phyloP scores from a whole-genome alignment of 2,113 vertebrate genomes.

The Semicossyphus pulcher region DNA sequence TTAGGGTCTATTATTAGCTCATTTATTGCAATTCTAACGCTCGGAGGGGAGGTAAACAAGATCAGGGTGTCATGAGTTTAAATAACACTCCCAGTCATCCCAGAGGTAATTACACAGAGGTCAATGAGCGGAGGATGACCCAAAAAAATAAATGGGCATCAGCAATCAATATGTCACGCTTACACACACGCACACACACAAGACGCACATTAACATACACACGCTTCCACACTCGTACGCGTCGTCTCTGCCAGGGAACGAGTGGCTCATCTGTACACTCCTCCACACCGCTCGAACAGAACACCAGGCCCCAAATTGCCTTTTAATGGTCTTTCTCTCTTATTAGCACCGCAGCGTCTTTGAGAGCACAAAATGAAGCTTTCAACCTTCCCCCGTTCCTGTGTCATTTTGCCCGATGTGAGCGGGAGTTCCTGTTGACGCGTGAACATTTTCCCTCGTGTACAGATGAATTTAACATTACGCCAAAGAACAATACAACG shows the following conservation, averaged over 20 bases:
- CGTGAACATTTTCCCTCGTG: not conserved
- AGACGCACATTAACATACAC: constrained; percentile 4
- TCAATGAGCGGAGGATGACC: constrained; percentile 68
- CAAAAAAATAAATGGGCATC: constrained; percentile 64
- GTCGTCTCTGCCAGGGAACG: constrained; percentile 37
- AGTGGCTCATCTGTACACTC: constrained; percentile 63
- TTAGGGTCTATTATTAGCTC: constrained; percentile 57
- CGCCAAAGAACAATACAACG: not conserved
- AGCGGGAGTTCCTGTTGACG: constrained; percentile 36
- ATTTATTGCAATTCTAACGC: constrained; percentile 48
- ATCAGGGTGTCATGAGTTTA: constrained; percentile 64
- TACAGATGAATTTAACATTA: not conserved
- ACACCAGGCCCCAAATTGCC: constrained; percentile 72
- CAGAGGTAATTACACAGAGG: constrained; percentile 75
- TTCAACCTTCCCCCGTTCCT: constrained; percentile 60
- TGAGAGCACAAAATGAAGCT: constrained; percentile 51
- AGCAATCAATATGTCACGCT: constrained; percentile 70
- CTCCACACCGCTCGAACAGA: constrained; percentile 65
- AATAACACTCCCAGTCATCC: constrained; percentile 70
- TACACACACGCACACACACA: constrained; percentile 16
- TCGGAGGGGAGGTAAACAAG: constrained; percentile 63
- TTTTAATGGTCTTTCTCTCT: constrained; percentile 77
- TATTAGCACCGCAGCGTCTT: constrained; percentile 65
- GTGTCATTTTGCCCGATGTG: constrained; percentile 50
- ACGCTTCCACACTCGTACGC: constrained; percentile 5